phyloP scores from a whole-genome alignment of 1,140 invertebrate species.

The Chelonus insularis region DNA sequence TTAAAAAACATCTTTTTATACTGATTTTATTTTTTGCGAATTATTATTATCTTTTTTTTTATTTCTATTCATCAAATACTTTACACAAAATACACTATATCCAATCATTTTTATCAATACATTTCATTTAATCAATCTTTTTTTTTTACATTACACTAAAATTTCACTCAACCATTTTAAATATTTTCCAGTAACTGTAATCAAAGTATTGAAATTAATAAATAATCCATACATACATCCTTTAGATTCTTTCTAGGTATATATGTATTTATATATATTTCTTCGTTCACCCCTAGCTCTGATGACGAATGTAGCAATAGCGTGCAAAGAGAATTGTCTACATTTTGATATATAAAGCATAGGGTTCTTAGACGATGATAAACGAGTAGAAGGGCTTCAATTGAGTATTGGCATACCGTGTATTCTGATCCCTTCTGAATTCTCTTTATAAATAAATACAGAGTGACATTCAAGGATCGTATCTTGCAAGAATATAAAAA shows the following conservation, averaged over 20 bases:
- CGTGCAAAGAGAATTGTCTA: neutral
- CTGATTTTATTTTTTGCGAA: neutral
- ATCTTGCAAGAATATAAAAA: constrained; percentile 4
- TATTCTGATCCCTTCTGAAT: neutral
- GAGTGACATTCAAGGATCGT: neutral
- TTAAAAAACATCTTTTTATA: neutral
- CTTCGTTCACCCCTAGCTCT: neutral
- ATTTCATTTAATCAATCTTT: too few relatives aligned
- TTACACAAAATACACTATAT: too few relatives aligned
- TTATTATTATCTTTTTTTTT: neutral
- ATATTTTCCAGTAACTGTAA: too few relatives aligned
- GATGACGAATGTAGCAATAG: constrained; percentile 6
- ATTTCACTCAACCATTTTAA: too few relatives aligned
- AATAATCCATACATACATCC: too few relatives aligned
- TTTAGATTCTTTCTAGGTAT: too few relatives aligned
- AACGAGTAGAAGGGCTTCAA: neutral
- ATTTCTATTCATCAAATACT: too few relatives aligned
- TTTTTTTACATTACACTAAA: too few relatives aligned
- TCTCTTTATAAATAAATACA: constrained; percentile 4
- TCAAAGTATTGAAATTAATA: too few relatives aligned
- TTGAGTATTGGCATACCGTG: neutral
- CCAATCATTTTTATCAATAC: too few relatives aligned
- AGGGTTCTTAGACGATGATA: constrained; percentile 1
- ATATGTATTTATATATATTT: too few relatives aligned
- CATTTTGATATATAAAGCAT: neutral